Conservation (phyloP, 2,888 invertebrate species). For the Odontocolon sp. region DNA sequence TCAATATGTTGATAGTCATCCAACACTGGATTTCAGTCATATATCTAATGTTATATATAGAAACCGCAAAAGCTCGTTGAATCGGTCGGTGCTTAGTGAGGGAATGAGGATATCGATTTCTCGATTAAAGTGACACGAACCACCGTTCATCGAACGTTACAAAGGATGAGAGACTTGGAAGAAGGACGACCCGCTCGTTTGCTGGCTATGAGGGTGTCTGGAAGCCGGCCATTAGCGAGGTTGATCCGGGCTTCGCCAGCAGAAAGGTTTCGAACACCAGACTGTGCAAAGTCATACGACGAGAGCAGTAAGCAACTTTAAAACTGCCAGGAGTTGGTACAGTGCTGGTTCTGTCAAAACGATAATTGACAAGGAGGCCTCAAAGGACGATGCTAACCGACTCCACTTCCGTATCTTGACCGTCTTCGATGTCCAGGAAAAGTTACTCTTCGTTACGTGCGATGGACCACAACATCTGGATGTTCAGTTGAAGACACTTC, state of each 20-base stretch:
- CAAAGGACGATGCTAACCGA: constrained; percentile 3
- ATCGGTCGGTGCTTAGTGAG: background rate
- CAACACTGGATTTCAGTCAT: too few relatives aligned
- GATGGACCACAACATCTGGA: background rate
- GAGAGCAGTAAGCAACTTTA: constrained; percentile 19
- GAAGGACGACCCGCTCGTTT: constrained; percentile 13
- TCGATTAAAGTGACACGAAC: constrained; percentile 12
- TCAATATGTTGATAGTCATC: too few relatives aligned
- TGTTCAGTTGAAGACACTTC: constrained; percentile 65
- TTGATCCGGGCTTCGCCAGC: background rate
- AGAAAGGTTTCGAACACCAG: constrained; percentile 1
- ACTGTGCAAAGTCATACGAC: background rate
- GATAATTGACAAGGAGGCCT: constrained; percentile 14
- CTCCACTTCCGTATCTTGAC: background rate
- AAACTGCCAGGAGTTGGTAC: constrained; percentile 1
- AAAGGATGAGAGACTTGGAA: background rate
- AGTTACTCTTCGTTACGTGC: background rate
- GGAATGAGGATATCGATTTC: constrained; percentile 12
- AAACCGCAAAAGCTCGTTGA: too few relatives aligned
- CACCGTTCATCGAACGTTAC: constrained; percentile 2
- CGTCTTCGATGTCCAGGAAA: background rate
- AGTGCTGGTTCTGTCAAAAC: background rate
- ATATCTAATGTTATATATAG: too few relatives aligned
- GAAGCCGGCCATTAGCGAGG: constrained; percentile 24
- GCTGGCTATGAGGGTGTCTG: constrained; percentile 4